Percentiles rank a stretch among this genome's conserved stretches.
Evolutionary conservation across 2,113 vertebrate species (phyloP).

Genomic region (Nymphicus hollandicus): DNA sequence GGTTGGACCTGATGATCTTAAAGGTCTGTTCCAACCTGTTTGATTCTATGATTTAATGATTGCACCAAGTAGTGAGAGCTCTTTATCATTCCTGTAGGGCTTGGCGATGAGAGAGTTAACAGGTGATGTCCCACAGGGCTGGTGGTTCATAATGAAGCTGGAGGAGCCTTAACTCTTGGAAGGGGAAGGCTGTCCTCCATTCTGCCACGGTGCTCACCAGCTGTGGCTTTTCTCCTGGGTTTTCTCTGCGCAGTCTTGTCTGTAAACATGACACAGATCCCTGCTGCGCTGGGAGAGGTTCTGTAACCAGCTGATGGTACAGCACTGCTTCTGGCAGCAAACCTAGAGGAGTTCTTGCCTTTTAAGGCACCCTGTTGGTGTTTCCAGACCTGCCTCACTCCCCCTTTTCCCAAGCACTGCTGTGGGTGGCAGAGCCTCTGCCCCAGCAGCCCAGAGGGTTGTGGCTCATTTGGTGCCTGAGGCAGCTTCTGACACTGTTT

Average conservation of each 20-base stretch:
- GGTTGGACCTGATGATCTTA: neutral
- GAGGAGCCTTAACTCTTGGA: neutral
- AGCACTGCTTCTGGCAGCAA: neutral
- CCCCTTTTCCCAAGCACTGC: fast-evolving
- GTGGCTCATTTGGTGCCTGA: fast-evolving
- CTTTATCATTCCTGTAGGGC: neutral
- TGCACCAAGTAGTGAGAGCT: neutral
- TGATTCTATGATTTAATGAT: neutral
- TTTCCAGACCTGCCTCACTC: neutral
- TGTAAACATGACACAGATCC: neutral
- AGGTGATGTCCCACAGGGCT: neutral
- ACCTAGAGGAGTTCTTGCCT: neutral
- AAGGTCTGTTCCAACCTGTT: neutral
- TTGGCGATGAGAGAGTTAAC: neutral
- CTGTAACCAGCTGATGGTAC: neutral
- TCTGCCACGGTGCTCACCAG: neutral
- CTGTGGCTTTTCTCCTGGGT: neutral
- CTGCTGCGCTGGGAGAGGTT: neutral
- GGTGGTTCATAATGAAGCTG: neutral
- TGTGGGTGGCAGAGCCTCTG: neutral
- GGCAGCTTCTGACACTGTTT: neutral
- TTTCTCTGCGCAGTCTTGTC: neutral
- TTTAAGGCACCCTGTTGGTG: neutral
- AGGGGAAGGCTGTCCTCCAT: neutral
- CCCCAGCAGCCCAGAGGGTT: neutral